These are phyloP conservation scores for Turritopsis dohrnii DNA, from an alignment of 30 jellyfish, hydroid and myxozoan genomes.

Conservation along the genomic window DNA sequence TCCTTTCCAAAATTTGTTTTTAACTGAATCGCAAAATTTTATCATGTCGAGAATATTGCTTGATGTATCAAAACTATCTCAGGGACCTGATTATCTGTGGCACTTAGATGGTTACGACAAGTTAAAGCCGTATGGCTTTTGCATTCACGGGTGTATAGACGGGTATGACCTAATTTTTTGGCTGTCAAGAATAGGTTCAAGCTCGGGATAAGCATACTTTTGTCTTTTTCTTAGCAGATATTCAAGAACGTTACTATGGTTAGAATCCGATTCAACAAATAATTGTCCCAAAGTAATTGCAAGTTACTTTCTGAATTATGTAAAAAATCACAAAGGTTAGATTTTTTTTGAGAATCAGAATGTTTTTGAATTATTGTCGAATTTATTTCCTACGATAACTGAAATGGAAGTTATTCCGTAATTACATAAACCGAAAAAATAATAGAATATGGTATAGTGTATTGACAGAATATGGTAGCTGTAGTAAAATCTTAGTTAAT, in stretches of 20 bases:
- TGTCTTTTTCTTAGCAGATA: neutral
- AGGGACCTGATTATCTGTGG: neutral
- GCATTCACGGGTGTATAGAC: neutral
- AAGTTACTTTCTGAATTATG: neutral
- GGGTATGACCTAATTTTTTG: neutral
- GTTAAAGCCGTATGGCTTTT: neutral
- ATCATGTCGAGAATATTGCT: neutral
- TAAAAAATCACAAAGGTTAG: neutral
- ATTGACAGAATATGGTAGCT: neutral
- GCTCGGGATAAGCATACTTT: neutral
- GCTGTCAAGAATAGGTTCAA: neutral
- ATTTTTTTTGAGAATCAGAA: conserved; percentile 2
- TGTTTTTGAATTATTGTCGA: neutral
- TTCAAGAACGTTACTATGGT: neutral
- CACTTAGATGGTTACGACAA: neutral
- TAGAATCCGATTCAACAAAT: conserved; percentile 15
- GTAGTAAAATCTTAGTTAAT: neutral
- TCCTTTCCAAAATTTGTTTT: neutral
- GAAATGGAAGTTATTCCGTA: neutral
- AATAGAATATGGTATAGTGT: neutral
- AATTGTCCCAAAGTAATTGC: conserved; percentile 13
- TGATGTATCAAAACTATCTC: neutral
- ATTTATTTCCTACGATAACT: neutral
- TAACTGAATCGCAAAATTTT: neutral
- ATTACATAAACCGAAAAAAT: neutral